These are phyloP conservation scores for Drosophila kanekoi DNA, from an alignment of 2,888 invertebrate species.

Conservation along the genomic window DNA sequence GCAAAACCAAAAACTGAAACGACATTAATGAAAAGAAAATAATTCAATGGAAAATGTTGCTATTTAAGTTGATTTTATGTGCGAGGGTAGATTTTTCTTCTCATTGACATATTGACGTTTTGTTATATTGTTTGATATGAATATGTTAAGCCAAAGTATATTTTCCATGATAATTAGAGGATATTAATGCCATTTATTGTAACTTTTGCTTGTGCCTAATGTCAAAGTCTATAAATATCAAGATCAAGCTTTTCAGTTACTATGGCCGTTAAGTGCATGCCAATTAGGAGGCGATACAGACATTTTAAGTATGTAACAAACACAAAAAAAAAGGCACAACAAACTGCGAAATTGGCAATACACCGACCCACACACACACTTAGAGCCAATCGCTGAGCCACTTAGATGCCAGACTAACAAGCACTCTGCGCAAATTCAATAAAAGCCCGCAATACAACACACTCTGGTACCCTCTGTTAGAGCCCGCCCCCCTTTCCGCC, in stretches of 20 bases:
- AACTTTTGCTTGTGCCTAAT: not conserved
- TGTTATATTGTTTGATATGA: too few species aligned
- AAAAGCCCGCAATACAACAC: constrained; percentile 44
- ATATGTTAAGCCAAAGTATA: too few species aligned
- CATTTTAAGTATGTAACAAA: constrained; percentile 16
- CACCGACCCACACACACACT: constrained; percentile 3
- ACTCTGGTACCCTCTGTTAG: not conserved
- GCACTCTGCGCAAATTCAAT: constrained; percentile 59
- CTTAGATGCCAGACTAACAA: constrained; percentile 57
- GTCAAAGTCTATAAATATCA: not conserved
- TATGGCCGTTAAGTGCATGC: constrained; percentile 28
- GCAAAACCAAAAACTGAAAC: not conserved
- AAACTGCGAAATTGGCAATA: constrained; percentile 27
- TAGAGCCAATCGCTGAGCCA: constrained; percentile 32
- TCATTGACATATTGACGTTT: too few species aligned
- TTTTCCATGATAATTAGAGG: not conserved
- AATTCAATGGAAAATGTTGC: not conserved
- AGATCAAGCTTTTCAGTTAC: constrained; percentile 5
- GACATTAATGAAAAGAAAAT: not conserved
- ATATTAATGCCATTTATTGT: not conserved
- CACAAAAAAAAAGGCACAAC: constrained; percentile 25
- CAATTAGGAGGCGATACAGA: constrained; percentile 37
- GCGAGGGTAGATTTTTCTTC: too few species aligned
- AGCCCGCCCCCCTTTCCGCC: not conserved
- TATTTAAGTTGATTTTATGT: not conserved